A percentile compares a stretch with the other conserved stretches of the same genome.
Conservation (phyloP, 2,113 vertebrate genomes). For the Smithornis capensis region DNA sequence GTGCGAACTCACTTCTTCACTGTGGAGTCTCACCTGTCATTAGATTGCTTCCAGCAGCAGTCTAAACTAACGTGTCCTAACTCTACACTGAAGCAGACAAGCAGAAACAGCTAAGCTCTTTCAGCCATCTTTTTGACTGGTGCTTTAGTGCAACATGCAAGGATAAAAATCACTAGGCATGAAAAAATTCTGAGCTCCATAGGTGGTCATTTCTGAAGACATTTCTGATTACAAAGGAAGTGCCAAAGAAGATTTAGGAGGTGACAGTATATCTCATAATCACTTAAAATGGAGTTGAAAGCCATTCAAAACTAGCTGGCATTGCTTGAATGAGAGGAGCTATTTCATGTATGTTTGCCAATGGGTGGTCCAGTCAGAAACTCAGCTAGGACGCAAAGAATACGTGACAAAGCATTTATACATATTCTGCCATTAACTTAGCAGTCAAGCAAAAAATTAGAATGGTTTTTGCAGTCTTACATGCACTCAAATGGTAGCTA, state of each 20-base stretch:
- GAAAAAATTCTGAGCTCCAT: background rate
- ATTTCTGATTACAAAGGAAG: background rate
- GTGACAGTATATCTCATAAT: background rate
- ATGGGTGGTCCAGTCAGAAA: background rate
- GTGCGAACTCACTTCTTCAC: background rate
- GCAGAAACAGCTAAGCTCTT: background rate
- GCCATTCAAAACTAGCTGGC: background rate
- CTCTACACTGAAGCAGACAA: background rate
- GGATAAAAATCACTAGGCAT: background rate
- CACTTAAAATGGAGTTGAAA: constrained; percentile 8
- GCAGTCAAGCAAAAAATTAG: background rate
- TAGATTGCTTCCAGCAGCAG: background rate
- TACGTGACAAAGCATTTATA: background rate
- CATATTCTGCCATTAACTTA: background rate
- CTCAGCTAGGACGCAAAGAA: constrained; percentile 13
- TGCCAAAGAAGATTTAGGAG: background rate
- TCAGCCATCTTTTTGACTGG: background rate
- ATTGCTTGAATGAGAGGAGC: background rate
- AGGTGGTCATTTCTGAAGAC: background rate
- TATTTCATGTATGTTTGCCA: background rate
- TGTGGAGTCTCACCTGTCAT: background rate
- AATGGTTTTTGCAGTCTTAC: background rate
- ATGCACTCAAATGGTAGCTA: background rate
- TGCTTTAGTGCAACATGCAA: background rate
- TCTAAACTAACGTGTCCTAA: background rate